Percentiles rank a stretch among this genome's conserved stretches.
These are phyloP conservation scores for Lasioglossum villosulum DNA, from an alignment of 2,888 invertebrate species.

Conservation along the genomic window DNA sequence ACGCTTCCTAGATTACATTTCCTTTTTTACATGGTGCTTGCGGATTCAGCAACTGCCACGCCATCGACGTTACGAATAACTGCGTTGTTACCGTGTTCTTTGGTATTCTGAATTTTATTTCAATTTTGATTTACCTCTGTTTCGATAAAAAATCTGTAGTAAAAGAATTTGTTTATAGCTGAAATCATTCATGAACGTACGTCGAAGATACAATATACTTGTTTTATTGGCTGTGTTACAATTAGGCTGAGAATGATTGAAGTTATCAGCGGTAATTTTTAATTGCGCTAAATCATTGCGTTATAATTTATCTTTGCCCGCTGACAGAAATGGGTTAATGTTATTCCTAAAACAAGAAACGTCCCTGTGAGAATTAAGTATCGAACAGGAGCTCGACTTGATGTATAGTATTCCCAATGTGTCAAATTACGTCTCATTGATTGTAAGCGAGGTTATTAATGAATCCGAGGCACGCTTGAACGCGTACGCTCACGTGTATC, in stretches of 20 bases:
- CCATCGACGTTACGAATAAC: slow-evolving; percentile 8
- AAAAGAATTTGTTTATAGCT: not conserved
- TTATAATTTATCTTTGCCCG: not conserved
- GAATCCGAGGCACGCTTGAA: slow-evolving; percentile 17
- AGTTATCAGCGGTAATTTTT: not conserved
- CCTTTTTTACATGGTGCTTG: slow-evolving; percentile 31
- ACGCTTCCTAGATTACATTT: slow-evolving; percentile 31
- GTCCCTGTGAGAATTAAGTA: not conserved
- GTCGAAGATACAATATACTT: not conserved
- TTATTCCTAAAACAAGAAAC: not conserved
- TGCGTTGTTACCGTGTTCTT: slow-evolving; percentile 4
- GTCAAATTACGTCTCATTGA: slow-evolving; percentile 5
- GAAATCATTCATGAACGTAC: not conserved
- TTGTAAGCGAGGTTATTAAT: slow-evolving; percentile 32
- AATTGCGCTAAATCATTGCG: not conserved
- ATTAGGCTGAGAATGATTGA: not conserved
- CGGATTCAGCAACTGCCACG: slow-evolving; percentile 35
- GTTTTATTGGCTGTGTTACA: not conserved
- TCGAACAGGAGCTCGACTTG: not conserved
- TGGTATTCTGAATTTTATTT: not conserved
- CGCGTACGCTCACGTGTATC: not conserved
- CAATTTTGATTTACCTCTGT: not conserved
- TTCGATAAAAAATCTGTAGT: not conserved
- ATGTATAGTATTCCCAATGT: not conserved
- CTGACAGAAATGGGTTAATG: not conserved